Base-by-base conservation (phyloP, 1,140 invertebrate species). In the Patella vulgata region DNA sequence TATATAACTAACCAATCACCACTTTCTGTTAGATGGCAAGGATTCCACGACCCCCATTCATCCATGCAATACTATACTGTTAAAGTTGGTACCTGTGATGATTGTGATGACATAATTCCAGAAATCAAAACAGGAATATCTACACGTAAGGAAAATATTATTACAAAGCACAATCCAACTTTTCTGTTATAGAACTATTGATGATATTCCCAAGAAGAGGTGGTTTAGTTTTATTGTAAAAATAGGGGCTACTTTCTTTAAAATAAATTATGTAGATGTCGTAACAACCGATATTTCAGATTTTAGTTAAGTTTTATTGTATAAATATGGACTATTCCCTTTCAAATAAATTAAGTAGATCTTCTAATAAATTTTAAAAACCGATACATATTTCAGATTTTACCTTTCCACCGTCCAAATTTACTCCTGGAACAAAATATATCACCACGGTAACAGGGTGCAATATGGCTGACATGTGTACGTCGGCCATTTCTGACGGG, bases 361-460 rank as follows among this genome's bases (percentile, higher is more conserved):
- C n/a, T n/a, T n/a, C n/a, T n/a, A n/a, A n/a, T n/a, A n/a, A n/a
- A n/a, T n/a, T n/a, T n/a, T n/a, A n/a, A n/a, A n/a, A 25, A 46
- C 30, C 23, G 9, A 44, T 11, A 31, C 17, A 3, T 39, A 30
- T 65, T 68, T 12, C 56, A 70, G 68, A 66, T 51, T 59, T 63
- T 60, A 33, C 27, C 8, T 25, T 68, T 14, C 52, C 42, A 6
- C 44, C 62, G 19, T n/a, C 68, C n/a, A 40, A 43, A 19, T 56
- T 74, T n/a, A 44, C 56, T 12, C 54, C 52, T n/a, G 74, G 72
- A 19, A 14, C 67, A 12, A 68, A 33, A 28, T 77, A 77, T 55
- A 74, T 66, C 42, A 66, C 63, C 0, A 74, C 70, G 8, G 64
- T 77, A n/a, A 69, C 62, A 5, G 74, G 68, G 19, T 76, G 69